Conservation (phyloP, 2,797 vertebrate species). For the Adrianichthys oophorus region DNA sequence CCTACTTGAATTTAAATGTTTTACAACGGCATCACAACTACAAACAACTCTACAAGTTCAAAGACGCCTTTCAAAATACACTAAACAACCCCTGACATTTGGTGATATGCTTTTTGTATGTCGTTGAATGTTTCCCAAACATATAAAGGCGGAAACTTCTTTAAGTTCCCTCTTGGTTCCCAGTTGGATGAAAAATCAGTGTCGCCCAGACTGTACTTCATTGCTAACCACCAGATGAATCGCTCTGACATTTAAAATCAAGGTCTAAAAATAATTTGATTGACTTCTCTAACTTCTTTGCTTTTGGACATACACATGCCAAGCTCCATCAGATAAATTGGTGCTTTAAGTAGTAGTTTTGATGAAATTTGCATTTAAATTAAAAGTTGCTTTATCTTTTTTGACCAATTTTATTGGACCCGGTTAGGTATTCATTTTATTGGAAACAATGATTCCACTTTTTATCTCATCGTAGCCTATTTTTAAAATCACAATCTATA, state of each 20-base stretch:
- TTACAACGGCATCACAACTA: too few species aligned
- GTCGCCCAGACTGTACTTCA: background rate
- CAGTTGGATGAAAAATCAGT: background rate
- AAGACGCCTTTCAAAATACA: too few species aligned
- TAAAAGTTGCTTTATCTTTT: slow-evolving; percentile 8
- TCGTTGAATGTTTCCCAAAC: too few species aligned
- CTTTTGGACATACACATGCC: background rate
- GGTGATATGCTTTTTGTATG: too few species aligned
- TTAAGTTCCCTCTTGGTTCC: too few species aligned
- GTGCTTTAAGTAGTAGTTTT: slow-evolving; percentile 2
- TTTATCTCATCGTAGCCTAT: slow-evolving; percentile 15
- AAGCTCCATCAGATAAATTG: too few species aligned
- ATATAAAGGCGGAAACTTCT: too few species aligned
- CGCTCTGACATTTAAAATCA: background rate
- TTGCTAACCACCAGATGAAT: background rate
- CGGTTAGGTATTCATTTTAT: slow-evolving; percentile 9
- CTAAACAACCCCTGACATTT: too few species aligned
- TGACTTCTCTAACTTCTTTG: background rate
- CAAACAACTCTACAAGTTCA: too few species aligned
- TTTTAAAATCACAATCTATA: slow-evolving; percentile 13
- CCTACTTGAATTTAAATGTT: too few species aligned
- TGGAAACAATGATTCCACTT: slow-evolving; percentile 39
- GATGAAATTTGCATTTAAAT: slow-evolving; percentile 15
- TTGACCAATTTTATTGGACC: slow-evolving; percentile 11
- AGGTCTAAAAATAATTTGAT: background rate